phyloP scores from a whole-genome alignment of 2,113 vertebrate genomes.

The Tympanuchus pallidicinctus region DNA sequence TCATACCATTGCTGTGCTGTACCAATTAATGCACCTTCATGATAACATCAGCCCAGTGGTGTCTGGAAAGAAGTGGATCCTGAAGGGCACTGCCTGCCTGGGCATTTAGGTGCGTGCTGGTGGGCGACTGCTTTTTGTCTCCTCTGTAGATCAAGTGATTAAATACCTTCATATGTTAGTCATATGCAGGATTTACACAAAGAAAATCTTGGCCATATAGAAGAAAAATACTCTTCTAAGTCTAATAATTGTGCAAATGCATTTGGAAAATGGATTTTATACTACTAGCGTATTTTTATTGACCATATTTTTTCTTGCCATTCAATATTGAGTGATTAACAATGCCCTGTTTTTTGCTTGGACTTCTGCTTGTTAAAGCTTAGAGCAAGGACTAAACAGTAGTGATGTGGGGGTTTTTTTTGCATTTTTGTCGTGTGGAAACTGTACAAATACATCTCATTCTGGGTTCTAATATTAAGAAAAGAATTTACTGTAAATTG shows the following conservation, averaged over 20 bases:
- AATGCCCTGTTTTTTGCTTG: accelerated
- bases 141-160: background rate
- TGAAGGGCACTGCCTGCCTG: background rate
- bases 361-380: background rate
- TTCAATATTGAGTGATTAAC: background rate
- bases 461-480: background rate
- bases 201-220: background rate
- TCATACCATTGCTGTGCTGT: background rate
- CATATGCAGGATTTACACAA: background rate
- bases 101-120: background rate
- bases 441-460: background rate
- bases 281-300: background rate
- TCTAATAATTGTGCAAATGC: background rate
- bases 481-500: background rate
- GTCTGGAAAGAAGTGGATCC: background rate
- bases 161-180: background rate
- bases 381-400: background rate
- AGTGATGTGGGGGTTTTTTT: background rate
- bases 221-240: background rate
- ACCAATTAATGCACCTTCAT: background rate
- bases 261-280: background rate
- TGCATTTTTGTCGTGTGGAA: background rate
- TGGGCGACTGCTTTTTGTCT: background rate
- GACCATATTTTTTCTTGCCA: background rate
- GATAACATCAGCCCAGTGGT: background rate